Conservation (phyloP, 2,113 vertebrate species). For the Saguinus imperator region DNA sequence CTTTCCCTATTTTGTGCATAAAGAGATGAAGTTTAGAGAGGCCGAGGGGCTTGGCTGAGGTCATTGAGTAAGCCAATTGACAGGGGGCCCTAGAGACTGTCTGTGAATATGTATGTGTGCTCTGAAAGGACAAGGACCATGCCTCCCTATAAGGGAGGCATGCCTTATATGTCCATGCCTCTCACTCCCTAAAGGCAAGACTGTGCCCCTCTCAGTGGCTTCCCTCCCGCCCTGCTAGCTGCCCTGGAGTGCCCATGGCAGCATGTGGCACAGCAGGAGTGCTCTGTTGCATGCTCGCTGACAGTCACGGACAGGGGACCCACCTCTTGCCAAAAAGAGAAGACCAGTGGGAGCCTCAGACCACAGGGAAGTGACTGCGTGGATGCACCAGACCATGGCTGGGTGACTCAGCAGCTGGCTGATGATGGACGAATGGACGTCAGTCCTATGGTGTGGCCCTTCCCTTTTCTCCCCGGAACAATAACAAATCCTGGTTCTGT, state of each 20-base stretch:
- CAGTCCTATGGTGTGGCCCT: constrained; percentile 11
- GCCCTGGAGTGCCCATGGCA: not conserved
- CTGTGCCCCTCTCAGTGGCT: not conserved
- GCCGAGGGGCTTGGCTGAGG: not conserved
- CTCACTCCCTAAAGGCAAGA: not conserved
- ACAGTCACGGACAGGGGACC: not conserved
- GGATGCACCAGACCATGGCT: not conserved
- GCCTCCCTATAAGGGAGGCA: not conserved
- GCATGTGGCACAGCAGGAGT: too few species aligned
- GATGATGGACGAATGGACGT: not conserved
- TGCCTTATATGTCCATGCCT: too few species aligned
- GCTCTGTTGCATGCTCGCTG: not conserved
- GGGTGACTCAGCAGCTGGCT: constrained; percentile 58
- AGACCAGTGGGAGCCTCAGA: not conserved
- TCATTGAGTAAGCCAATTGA: not conserved
- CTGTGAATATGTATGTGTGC: not conserved
- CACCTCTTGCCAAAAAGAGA: not conserved
- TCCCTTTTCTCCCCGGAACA: constrained; percentile 61
- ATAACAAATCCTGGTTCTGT: constrained; percentile 51
- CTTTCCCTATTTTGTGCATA: not conserved
- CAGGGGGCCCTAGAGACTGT: not conserved
- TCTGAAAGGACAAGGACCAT: not conserved
- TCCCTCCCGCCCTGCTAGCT: not conserved
- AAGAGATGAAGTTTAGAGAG: not conserved
- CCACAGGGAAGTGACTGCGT: constrained; percentile 24